Evolutionary conservation across 2,888 invertebrate genomes (phyloP).

Genomic region (Piscicola geometra): DNA sequence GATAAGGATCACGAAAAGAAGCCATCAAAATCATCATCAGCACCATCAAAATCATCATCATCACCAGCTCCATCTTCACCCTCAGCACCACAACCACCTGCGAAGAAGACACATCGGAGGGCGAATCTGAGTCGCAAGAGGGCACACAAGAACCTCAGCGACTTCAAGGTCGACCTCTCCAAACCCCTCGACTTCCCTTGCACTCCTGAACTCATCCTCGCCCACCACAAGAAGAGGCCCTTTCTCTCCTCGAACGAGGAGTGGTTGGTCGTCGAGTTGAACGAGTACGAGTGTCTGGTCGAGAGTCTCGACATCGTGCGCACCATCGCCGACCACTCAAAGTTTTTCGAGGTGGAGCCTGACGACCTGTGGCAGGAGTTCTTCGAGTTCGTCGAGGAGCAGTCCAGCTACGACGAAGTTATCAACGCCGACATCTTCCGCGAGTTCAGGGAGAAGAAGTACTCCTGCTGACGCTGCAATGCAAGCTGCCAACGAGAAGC

Average conservation of each 20-base stretch:
- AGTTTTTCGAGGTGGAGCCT: conserved; percentile 45
- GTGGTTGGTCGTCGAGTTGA: conserved; percentile 45
- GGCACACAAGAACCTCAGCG: neutral
- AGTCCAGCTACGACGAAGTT: conserved; percentile 44
- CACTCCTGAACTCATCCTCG: conserved; percentile 44
- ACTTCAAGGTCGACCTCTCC: conserved; percentile 30
- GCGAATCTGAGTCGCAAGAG: neutral
- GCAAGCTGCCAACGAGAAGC: too few relatives aligned
- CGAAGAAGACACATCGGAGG: conserved; percentile 31
- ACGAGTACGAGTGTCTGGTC: conserved; percentile 44
- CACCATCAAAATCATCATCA: neutral
- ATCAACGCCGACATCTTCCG: conserved; percentile 45
- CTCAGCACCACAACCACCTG: conserved; percentile 3
- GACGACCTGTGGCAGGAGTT: conserved; percentile 44
- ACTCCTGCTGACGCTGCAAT: conserved; percentile 41
- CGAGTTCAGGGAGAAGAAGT: conserved; percentile 45
- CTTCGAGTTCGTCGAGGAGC: conserved; percentile 44
- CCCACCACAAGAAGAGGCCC: conserved; percentile 43
- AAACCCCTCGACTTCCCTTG: conserved; percentile 42
- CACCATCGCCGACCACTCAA: conserved; percentile 44
- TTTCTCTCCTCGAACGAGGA: conserved; percentile 44
- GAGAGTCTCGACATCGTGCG: conserved; percentile 42
- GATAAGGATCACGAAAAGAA: conserved; percentile 12
- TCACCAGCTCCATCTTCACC: neutral
- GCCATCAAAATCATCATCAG: neutral